These are phyloP conservation scores for Sthenelais limicola DNA, from an alignment of 2,888 invertebrate genomes.

Conservation along the genomic window DNA sequence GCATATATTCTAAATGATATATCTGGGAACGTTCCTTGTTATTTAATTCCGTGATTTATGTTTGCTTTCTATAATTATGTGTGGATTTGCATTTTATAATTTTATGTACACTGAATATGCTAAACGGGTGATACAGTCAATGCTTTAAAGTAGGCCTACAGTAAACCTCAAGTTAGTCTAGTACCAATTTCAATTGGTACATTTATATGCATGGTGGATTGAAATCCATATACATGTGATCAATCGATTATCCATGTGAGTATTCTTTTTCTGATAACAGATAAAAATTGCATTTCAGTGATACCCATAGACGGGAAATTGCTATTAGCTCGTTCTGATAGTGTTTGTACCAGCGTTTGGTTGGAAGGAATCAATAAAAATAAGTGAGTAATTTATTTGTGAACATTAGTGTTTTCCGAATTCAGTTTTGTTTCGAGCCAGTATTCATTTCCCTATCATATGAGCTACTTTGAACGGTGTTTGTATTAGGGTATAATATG, in stretches of 20 bases:
- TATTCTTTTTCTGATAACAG: background rate
- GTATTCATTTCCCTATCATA: background rate
- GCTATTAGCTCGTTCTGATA: constrained; percentile 31
- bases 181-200: too few species aligned
- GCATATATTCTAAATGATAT: too few species aligned
- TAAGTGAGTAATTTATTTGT: constrained; percentile 32
- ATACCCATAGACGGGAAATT: constrained; percentile 43
- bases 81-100: too few species aligned
- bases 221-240: too few species aligned
- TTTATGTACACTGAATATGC: too few species aligned
- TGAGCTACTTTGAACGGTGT: background rate
- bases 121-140: too few species aligned
- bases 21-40: too few species aligned
- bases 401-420: background rate
- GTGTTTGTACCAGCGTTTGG: constrained; percentile 12
- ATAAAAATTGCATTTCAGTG: constrained; percentile 35
- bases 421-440: background rate
- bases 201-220: too few species aligned
- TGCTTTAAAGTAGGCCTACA: too few species aligned
- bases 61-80: too few species aligned
- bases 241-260: background rate
- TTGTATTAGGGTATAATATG: background rate
- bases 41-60: too few species aligned
- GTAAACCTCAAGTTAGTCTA: too few species aligned
- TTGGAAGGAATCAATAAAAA: constrained; percentile 37